Evolutionary conservation across 2,797 vertebrate genomes (phyloP).

Genomic region (Hipposideros larvatus): DNA sequence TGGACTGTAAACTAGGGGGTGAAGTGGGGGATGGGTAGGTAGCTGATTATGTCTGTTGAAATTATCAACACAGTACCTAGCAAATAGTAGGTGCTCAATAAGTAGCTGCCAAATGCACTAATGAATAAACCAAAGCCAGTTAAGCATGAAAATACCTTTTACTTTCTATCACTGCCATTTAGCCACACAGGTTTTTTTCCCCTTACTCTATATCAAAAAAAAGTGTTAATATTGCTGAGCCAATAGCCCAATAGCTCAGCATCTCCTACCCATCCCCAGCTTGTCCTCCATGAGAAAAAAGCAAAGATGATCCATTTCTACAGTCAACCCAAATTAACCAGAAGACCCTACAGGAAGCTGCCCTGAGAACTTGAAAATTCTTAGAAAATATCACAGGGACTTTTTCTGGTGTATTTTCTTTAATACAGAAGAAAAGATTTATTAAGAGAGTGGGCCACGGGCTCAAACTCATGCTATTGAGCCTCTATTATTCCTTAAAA

Average conservation of each 20-base stretch:
- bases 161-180: neutral
- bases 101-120: neutral
- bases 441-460: neutral
- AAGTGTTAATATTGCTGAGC: neutral
- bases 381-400: conserved; percentile 31
- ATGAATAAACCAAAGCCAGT: neutral
- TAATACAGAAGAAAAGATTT: conserved; percentile 40
- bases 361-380: neutral
- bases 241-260: neutral
- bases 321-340: conserved; percentile 30
- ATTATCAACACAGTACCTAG: neutral
- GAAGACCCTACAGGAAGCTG: neutral
- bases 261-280: neutral
- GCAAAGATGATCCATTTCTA: conserved; percentile 29
- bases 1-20: neutral
- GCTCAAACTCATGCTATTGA: neutral
- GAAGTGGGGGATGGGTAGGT: no score
- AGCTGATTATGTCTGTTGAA: neutral
- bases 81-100: conserved; percentile 2
- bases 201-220: neutral
- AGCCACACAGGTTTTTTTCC: neutral
- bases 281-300: neutral
- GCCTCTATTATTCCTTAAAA: neutral
- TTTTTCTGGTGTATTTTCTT: conserved; percentile 20
- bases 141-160: neutral